These are phyloP conservation scores for Yponomeuta evonymella DNA, from an alignment of 2,888 invertebrate species.

Conservation along the genomic window DNA sequence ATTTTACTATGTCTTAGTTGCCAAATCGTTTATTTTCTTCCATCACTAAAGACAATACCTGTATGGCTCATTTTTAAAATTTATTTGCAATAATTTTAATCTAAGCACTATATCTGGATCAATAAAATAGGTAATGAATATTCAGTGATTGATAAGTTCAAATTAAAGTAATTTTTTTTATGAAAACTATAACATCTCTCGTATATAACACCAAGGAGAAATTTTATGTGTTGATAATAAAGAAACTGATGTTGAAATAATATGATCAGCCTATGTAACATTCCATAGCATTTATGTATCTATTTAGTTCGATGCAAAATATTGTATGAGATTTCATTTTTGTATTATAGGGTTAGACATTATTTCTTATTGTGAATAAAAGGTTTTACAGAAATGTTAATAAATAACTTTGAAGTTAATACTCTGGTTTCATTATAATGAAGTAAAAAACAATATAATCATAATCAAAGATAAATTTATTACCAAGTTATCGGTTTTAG, in stretches of 20 bases:
- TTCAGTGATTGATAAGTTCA: too few relatives aligned
- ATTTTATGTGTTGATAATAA: too few relatives aligned
- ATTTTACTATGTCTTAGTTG: background rate
- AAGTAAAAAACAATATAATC: background rate
- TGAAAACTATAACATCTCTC: too few relatives aligned
- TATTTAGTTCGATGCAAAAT: background rate
- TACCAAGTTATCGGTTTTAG: background rate
- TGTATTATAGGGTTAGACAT: background rate
- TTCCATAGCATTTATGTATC: conserved; percentile 8
- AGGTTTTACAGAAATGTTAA: conserved; percentile 53
- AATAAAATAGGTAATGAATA: too few relatives aligned
- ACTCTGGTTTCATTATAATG: conserved; percentile 23
- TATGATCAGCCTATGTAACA: conserved; percentile 1
- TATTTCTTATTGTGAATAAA: conserved; percentile 13
- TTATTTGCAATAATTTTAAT: background rate
- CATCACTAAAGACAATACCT: background rate
- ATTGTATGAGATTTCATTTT: background rate
- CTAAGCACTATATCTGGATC: background rate
- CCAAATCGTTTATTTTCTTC: background rate
- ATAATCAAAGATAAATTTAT: conserved; percentile 1
- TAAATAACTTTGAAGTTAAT: conserved; percentile 37
- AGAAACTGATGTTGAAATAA: background rate
- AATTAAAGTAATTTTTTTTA: too few relatives aligned
- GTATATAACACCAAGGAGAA: too few relatives aligned
- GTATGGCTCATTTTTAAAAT: background rate